Evolutionary conservation across 2,113 vertebrate species (phyloP), one percentile per base, ranked within the genome.

Genomic region (Capreolus pygargus): DNA sequence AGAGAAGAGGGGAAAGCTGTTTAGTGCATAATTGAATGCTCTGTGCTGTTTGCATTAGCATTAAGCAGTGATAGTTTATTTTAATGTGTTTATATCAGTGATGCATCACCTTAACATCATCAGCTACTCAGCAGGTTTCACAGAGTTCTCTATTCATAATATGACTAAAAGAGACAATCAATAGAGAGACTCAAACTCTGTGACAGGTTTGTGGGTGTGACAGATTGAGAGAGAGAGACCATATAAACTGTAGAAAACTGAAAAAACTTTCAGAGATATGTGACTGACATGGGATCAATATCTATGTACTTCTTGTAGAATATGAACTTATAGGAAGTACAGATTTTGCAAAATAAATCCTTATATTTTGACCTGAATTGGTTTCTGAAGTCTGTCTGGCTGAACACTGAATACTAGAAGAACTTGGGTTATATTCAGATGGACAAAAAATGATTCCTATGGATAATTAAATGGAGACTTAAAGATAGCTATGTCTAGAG

Each of bases 31-130:
- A 97, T 96, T 97, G 87, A 97, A 97, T 95, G 96, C 50, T 19
- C 86, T 94, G 52, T 98, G 50, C 1, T 93, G 23, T 97, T 97
- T 98, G 89, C 97, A 92, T 98, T 98, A 95, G 39, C 97, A 95
- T 97, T 98, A 98, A 98, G 92, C 96, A 98, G 96, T 97, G 84
- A 64, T 78, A 86, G 86, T 98, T 99, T 98, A 98, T 97, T 97
- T 97, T 97, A 98, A 98, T 98, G 97, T 95, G 89, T 98, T 98
- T 98, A 89, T 97, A 98, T 97, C 55, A 95, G 70, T 95, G 97
- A 96, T 98, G 91, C 81, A 86, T 98, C 97, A 95, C 61, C 82
- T 98, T 98, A 97, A 97, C 76, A 98, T 98, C 95, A 98, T 97
- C 60, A 98, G 91, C 89, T 97, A 86, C 79, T 98, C 97, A 97